Evolutionary conservation across 2,888 invertebrate genomes (phyloP).

Genomic region (Cephus runcator): DNA sequence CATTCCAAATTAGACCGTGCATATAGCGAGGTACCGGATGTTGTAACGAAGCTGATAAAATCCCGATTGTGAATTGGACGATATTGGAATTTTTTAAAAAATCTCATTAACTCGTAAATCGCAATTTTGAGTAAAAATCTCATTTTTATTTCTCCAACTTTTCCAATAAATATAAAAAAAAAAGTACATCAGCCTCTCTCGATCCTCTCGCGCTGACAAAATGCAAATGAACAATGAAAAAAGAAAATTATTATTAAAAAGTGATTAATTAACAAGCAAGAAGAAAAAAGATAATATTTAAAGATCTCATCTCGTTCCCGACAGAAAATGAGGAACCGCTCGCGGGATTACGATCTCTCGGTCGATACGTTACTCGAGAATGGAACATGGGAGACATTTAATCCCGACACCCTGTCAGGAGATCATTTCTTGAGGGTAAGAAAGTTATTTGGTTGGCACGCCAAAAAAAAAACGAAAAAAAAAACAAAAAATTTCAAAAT

Average conservation of each 20-base stretch:
- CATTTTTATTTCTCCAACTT: conserved; percentile 21
- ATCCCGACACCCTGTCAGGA: conserved; percentile 69
- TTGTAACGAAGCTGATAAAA: background rate
- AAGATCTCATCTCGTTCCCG: conserved; percentile 60
- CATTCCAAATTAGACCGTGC: background rate
- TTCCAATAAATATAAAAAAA: background rate
- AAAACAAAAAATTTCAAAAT: background rate
- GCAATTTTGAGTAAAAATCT: conserved; percentile 20
- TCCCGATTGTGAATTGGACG: background rate
- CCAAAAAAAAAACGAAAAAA: background rate
- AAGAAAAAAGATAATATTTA: conserved; percentile 31
- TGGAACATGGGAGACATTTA: conserved; percentile 72
- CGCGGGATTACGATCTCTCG: conserved; percentile 70
- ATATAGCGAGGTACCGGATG: background rate
- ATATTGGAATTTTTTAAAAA: conserved; percentile 10
- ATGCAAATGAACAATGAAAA: background rate
- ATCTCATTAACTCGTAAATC: background rate
- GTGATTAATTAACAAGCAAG: background rate
- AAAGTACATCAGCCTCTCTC: background rate
- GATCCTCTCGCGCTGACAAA: background rate
- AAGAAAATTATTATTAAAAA: background rate
- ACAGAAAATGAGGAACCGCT: conserved; percentile 66
- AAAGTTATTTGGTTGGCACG: conserved; percentile 31
- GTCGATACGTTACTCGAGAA: conserved; percentile 71
- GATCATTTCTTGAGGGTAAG: conserved; percentile 73